Evolutionary conservation across 30 jellyfish, hydroid and myxozoan species (phyloP).

Genomic region (Catostylus mosaicus): DNA sequence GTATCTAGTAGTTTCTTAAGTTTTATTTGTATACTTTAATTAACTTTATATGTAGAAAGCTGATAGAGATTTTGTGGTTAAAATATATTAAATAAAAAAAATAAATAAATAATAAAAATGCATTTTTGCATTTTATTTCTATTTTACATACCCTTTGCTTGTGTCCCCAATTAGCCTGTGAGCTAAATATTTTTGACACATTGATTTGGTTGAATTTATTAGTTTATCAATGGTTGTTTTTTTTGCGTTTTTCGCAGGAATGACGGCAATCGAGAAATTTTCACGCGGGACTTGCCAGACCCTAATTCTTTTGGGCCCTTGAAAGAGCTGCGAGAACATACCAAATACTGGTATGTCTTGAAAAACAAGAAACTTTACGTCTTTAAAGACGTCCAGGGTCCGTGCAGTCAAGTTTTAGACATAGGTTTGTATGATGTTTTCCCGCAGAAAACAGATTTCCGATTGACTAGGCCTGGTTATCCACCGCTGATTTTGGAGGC

Average conservation of each 20-base stretch:
- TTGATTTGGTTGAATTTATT: too few relatives aligned
- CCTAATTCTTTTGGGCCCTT: constrained; percentile 81
- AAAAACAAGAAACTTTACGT: constrained; percentile 64
- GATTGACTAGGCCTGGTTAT: constrained; percentile 63
- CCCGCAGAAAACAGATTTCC: constrained; percentile 40
- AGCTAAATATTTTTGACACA: too few relatives aligned
- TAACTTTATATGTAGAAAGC: too few relatives aligned
- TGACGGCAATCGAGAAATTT: constrained; percentile 19
- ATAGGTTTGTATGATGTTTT: constrained; percentile 68
- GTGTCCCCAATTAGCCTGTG: too few relatives aligned
- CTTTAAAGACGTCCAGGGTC: constrained; percentile 76
- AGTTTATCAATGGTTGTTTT: background rate
- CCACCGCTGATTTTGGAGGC: constrained; percentile 86
- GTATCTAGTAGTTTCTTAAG: too few relatives aligned
- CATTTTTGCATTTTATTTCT: too few relatives aligned
- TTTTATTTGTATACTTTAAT: too few relatives aligned
- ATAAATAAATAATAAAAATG: too few relatives aligned
- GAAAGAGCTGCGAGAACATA: constrained; percentile 63
- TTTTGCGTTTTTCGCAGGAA: background rate
- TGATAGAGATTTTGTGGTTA: too few relatives aligned
- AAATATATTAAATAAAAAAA: too few relatives aligned
- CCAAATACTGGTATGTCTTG: constrained; percentile 81
- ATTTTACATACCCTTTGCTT: too few relatives aligned
- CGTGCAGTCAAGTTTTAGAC: constrained; percentile 74
- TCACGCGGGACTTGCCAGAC: constrained; percentile 61